Base-by-base conservation (phyloP, 2,797 vertebrate genomes). In the Poecilia picta region DNA sequence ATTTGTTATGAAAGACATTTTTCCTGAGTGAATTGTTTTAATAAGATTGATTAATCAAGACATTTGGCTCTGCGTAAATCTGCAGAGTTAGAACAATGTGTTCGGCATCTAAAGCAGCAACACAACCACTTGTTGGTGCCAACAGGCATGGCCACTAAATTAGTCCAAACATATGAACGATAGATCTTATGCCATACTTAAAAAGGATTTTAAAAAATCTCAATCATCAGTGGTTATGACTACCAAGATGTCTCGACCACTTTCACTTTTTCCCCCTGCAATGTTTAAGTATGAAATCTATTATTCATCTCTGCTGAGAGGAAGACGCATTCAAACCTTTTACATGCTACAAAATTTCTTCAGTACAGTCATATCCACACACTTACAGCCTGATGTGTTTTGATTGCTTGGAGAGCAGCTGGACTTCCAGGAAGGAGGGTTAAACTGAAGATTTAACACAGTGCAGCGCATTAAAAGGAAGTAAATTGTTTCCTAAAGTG, bases 51-150 rank as follows among this genome's bases (percentile, higher is more conserved):
- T 66, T 66, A 36, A 78, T 18, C 33, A 46, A 74, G 51, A 28
- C 36, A 73, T 66, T 76, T 80, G 46, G 66, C 16, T 55, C 25
- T 20, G 36, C 16, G 23, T 18, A 39, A 20, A 4, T 23, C 36
- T 12, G 16, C 31, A 66, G 41, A 36, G 31, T 18, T 33, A 15
- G 82, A 74, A 78, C 33, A 55, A 74, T 76, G 46, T 78, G 68
- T 66, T 78, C 43, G n/a, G 68, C 53, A 82, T 23, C 45, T 39
- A 79, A 70, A 83, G 72, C 77, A 79, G 55, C 15, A 36, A 53
- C 15, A 4, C 74, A 20, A 36, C n/a, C 7, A 49, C 72, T 0
- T 49, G 18, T 20, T 45, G 45, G 2, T 5, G 23, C 66, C 20
- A 25, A n/a, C 11, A 70, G 39, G 4, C 43, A 3, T 8, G 10